Evolutionary conservation across 2,888 invertebrate genomes (phyloP).

Genomic region (Didymodactylos carnosus): DNA sequence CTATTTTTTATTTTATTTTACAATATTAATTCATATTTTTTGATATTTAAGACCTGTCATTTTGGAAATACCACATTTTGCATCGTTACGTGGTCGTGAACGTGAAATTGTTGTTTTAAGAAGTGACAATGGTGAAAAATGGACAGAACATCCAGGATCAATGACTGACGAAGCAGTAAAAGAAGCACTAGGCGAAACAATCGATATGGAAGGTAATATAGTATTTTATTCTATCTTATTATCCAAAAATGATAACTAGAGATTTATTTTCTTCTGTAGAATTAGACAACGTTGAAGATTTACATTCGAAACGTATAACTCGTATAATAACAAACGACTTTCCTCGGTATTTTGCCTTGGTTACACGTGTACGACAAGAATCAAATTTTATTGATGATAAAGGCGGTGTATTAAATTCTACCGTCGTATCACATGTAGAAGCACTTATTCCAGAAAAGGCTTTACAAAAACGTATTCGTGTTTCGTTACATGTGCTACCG

Average conservation of each 20-base stretch:
- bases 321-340: slow-evolving; percentile 92
- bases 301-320: slow-evolving; percentile 42
- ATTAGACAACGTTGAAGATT: slow-evolving; percentile 12
- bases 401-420: slow-evolving; percentile 95
- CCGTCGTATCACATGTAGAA: slow-evolving; percentile 94
- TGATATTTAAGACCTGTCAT: slow-evolving; percentile 36
- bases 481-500: slow-evolving; percentile 94
- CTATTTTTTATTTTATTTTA: background rate
- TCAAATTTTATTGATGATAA: slow-evolving; percentile 95
- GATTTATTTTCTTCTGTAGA: background rate
- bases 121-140: slow-evolving; percentile 93
- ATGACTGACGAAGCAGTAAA: slow-evolving; percentile 82
- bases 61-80: slow-evolving; percentile 94
- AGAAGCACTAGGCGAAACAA: slow-evolving; percentile 53
- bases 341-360: slow-evolving; percentile 95
- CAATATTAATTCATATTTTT: background rate
- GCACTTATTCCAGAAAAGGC: slow-evolving; percentile 98
- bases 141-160: slow-evolving; percentile 91
- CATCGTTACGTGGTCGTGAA: slow-evolving; percentile 79
- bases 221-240: too few species aligned
- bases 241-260: background rate
- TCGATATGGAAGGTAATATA: background rate
- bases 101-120: slow-evolving; percentile 90
- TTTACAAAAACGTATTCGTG: slow-evolving; percentile 96
- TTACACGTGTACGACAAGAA: slow-evolving; percentile 86